phyloP scores from a whole-genome alignment of 2,888 invertebrate species.

The Xanthostigma xanthostigma region DNA sequence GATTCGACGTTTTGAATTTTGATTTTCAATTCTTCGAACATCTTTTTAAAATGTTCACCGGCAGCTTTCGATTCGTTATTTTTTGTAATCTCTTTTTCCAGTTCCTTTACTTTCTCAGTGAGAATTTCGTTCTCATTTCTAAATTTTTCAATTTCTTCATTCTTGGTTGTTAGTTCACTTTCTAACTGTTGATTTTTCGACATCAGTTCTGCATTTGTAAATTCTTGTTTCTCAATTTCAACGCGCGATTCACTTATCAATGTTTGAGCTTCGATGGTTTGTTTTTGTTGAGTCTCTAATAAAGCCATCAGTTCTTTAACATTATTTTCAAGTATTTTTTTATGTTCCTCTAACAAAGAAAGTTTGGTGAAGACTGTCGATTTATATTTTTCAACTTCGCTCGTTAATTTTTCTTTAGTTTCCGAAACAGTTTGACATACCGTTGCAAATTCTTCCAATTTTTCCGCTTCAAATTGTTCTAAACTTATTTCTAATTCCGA shows the following conservation, averaged over 20 bases:
- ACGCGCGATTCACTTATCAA: constrained; percentile 3
- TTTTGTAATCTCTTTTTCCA: constrained; percentile 20
- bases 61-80: constrained; percentile 7
- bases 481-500: no score
- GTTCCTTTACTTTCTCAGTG: constrained; percentile 16
- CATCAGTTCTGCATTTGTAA: constrained; percentile 8
- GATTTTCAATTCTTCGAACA: constrained; percentile 13
- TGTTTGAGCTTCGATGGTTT: constrained; percentile 7
- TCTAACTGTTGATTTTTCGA: constrained; percentile 8
- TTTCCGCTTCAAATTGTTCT: constrained; percentile 9
- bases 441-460: constrained; percentile 23
- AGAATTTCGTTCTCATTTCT: constrained; percentile 18
- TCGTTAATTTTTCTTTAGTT: constrained; percentile 18
- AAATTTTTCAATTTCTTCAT: constrained; percentile 15
- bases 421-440: constrained; percentile 19
- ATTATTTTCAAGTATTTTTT: not conserved
- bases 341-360: not conserved
- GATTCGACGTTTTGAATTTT: no score
- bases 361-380: not conserved
- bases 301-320: constrained; percentile 9
- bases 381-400: constrained; percentile 14
- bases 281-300: constrained; percentile 7
- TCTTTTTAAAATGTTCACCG: no score
- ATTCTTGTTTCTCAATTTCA: constrained; percentile 8
- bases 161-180: constrained; percentile 10